phyloP scores from a whole-genome alignment of 2,888 invertebrate species.

The Erebia palarica region DNA sequence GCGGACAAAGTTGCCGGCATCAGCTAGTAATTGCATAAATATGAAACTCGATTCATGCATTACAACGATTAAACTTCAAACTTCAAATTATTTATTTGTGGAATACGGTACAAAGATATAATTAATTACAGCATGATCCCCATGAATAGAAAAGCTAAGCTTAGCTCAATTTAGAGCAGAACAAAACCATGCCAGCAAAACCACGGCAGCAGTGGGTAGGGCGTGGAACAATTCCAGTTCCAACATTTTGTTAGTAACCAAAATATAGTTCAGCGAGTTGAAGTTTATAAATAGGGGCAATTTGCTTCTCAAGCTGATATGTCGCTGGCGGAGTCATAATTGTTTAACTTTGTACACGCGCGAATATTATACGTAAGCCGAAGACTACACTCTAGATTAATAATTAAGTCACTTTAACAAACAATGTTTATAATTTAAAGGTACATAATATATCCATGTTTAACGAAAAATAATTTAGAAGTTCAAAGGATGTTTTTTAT shows the following conservation, averaged over 20 bases:
- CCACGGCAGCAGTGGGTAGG: conserved; percentile 6
- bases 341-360: conserved; percentile 20
- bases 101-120: no score
- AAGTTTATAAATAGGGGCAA: conserved; percentile 25
- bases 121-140: no score
- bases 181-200: conserved; percentile 13
- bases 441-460: no score
- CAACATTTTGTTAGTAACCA: conserved; percentile 20
- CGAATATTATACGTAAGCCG: conserved; percentile 7
- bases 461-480: no score
- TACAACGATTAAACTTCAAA: no score
- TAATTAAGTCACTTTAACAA: background rate
- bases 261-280: conserved; percentile 19
- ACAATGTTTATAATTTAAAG: background rate
- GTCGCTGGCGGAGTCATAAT: conserved; percentile 19
- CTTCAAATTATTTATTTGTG: no score
- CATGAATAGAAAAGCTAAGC: no score
- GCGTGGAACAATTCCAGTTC: conserved; percentile 13
- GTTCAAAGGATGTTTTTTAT: no score
- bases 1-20: no score
- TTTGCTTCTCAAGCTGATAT: conserved; percentile 22
- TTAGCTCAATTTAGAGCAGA: background rate
- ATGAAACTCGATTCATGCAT: no score
- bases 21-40: no score
- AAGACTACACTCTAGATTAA: conserved; percentile 8